These are phyloP conservation scores for Cyprinodon diabolis DNA, from an alignment of 2,797 vertebrate species.

Conservation along the genomic window DNA sequence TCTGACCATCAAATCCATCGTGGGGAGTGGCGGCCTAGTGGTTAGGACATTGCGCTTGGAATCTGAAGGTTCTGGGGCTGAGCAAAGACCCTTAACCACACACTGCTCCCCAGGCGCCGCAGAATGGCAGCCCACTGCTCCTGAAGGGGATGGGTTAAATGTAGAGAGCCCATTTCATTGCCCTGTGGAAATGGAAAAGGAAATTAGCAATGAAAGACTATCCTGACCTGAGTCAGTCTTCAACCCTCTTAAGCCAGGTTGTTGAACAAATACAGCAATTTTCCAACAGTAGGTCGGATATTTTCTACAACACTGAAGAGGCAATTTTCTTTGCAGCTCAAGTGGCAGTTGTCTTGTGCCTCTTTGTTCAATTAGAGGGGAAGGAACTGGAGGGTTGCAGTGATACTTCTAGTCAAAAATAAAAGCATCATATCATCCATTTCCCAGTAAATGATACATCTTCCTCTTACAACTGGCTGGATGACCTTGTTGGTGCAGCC, in stretches of 20 bases:
- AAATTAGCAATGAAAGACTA: too few species aligned
- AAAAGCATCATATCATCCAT: slow-evolving; percentile 78
- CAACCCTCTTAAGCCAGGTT: slow-evolving; percentile 41
- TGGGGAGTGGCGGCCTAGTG: too few species aligned
- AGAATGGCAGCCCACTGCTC: too few species aligned
- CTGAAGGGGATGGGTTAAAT: too few species aligned
- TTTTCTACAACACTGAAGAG: slow-evolving; percentile 63
- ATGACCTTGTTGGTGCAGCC: slow-evolving; percentile 78
- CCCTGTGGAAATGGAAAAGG: too few species aligned
- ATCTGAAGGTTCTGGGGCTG: too few species aligned
- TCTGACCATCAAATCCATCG: too few species aligned
- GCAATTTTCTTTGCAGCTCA: slow-evolving; percentile 72
- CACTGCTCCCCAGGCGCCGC: too few species aligned
- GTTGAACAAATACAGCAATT: slow-evolving; percentile 45
- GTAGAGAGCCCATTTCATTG: too few species aligned
- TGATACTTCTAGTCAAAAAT: slow-evolving; percentile 74
- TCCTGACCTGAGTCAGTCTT: background rate
- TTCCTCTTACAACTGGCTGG: slow-evolving; percentile 70
- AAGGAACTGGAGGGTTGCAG: slow-evolving; percentile 50
- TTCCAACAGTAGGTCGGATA: slow-evolving; percentile 54
- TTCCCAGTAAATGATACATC: slow-evolving; percentile 78
- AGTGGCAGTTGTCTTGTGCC: slow-evolving; percentile 75
- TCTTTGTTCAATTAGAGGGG: slow-evolving; percentile 76
- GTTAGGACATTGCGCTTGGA: too few species aligned
- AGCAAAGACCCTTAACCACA: too few species aligned